phyloP scores from a whole-genome alignment of 2,797 vertebrate genomes.

The Acanthurus lineatus region DNA sequence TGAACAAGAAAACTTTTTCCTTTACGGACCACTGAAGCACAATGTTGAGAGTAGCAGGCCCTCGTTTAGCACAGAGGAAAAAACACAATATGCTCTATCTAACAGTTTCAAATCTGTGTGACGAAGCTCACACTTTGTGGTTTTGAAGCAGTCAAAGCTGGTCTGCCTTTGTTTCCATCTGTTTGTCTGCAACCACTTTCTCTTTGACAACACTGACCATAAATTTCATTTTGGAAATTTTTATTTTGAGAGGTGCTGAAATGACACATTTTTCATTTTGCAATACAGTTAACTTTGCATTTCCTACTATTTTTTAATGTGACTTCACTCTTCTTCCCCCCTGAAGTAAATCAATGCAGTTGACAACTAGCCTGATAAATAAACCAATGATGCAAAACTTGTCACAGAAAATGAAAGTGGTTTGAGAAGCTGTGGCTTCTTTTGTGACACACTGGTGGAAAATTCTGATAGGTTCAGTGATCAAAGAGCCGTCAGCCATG shows the following conservation, averaged over 20 bases:
- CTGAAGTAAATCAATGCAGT: neutral
- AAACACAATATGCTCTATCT: neutral
- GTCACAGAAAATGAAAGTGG: neutral
- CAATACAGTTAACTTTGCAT: neutral
- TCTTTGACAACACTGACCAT: neutral
- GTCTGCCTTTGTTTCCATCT: conserved; percentile 9
- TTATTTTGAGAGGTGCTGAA: neutral
- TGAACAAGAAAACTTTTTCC: neutral
- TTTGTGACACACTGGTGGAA: conserved; percentile 1
- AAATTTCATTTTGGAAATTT: neutral
- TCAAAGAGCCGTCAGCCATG: neutral
- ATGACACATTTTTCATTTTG: no score
- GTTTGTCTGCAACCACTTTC: neutral
- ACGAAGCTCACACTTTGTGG: conserved; percentile 12
- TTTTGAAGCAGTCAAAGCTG: neutral
- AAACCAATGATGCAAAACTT: neutral
- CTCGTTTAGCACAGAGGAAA: neutral
- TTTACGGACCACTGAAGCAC: neutral
- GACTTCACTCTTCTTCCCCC: neutral
- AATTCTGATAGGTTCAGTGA: neutral
- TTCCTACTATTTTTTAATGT: neutral
- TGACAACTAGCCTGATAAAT: neutral
- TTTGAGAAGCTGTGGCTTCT: neutral
- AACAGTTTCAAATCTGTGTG: conserved; percentile 9
- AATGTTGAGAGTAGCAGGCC: neutral